Percentiles rank a stretch among this genome's conserved stretches.
phyloP scores from a whole-genome alignment of 2,113 vertebrate species.

The Zootoca vivipara region DNA sequence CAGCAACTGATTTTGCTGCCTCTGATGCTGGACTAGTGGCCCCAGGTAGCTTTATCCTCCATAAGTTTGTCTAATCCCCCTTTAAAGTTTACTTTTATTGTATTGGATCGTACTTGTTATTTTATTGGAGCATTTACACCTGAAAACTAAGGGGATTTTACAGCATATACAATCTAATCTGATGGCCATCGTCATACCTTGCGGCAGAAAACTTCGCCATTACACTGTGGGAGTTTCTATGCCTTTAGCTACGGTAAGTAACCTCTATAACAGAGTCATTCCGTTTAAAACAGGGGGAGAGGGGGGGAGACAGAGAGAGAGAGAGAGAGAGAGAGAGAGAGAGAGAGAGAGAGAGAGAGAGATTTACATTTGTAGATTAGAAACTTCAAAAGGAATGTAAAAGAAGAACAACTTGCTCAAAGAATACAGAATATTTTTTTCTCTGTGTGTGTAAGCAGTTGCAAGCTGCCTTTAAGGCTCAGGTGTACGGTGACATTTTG shows the following conservation, averaged over 20 bases:
- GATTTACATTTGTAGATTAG: not conserved
- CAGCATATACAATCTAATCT: not conserved
- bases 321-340: no score
- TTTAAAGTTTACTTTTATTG: not conserved
- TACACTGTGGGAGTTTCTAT: not conserved
- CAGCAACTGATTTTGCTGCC: not conserved
- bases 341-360: no score
- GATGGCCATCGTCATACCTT: not conserved
- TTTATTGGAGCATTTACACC: no score
- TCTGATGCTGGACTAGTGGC: not conserved
- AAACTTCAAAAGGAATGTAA: not conserved
- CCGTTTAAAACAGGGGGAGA: not conserved
- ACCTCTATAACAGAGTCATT: not conserved
- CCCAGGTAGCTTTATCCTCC: not conserved
- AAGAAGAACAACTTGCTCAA: not conserved
- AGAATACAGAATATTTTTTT: not conserved
- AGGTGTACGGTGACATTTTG: conserved; percentile 37
- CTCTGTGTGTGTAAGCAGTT: not conserved
- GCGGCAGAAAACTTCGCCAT: not conserved
- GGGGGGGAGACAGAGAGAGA: no score
- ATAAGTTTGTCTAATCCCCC: not conserved
- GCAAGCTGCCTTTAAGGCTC: conserved; percentile 4
- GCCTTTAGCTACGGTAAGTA: not conserved
- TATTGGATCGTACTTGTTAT: no score
- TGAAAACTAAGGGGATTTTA: no score